A percentile compares a stretch with the other conserved stretches of the same genome.
Conservation (phyloP, 2,888 invertebrate species). For the Cantharis rufa region DNA sequence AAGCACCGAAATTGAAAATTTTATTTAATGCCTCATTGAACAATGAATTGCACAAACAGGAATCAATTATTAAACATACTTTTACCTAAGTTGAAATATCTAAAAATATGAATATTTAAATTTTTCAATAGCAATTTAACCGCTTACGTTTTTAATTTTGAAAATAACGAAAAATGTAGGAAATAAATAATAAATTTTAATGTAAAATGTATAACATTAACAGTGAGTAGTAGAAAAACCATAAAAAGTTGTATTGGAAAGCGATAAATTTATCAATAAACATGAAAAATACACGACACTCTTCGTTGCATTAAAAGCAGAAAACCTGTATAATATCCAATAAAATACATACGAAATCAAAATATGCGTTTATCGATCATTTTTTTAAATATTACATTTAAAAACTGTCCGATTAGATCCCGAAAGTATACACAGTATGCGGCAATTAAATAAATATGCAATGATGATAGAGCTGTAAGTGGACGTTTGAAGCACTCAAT, state of each 20-base stretch:
- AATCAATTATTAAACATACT: not conserved
- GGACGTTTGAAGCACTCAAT: not conserved
- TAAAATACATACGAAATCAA: not conserved
- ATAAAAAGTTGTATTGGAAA: not conserved
- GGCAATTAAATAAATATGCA: not conserved
- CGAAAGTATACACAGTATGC: no score
- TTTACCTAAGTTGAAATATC: not conserved
- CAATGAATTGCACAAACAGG: not conserved
- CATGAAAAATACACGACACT: not conserved
- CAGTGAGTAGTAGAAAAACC: not conserved
- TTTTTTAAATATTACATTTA: no score
- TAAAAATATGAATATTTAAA: no score
- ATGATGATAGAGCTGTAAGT: not conserved
- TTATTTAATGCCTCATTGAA: not conserved
- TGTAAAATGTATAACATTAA: not conserved
- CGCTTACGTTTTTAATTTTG: not conserved
- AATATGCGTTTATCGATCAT: no score
- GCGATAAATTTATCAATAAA: conserved; percentile 1
- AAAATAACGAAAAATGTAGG: not conserved
- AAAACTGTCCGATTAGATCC: no score
- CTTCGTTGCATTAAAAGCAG: not conserved
- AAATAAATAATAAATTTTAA: not conserved
- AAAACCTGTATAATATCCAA: not conserved
- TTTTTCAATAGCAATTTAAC: not conserved
- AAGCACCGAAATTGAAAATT: not conserved